phyloP scores from a whole-genome alignment of 1,140 invertebrate genomes.

The Eciton burchellii region DNA sequence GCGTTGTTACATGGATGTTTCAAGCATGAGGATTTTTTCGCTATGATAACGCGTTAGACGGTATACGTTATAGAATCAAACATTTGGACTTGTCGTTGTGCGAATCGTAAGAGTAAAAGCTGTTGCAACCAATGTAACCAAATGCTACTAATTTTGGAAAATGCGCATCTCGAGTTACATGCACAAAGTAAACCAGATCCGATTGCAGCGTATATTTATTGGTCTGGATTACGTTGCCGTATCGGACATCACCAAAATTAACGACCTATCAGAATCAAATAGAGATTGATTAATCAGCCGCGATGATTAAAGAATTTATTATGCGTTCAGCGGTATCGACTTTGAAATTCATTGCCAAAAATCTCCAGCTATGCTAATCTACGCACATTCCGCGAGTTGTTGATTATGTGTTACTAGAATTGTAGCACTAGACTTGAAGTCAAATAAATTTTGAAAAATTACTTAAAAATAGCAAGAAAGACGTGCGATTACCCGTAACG shows the following conservation, averaged over 20 bases:
- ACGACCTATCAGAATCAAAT: conserved; percentile 39
- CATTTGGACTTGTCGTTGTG: neutral
- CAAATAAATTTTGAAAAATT: too few species aligned
- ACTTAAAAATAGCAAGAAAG: too few species aligned
- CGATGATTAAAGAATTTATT: conserved; percentile 1
- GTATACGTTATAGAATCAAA: conserved; percentile 1
- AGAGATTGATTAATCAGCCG: conserved; percentile 24
- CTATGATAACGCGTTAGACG: neutral
- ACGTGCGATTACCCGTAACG: too few species aligned
- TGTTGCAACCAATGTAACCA: conserved; percentile 17
- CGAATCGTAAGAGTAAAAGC: neutral
- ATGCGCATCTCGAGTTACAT: conserved; percentile 40
- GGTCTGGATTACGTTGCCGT: neutral
- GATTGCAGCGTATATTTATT: conserved; percentile 43
- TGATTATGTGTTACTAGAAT: too few species aligned
- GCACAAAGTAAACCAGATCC: conserved; percentile 31
- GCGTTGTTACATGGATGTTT: conserved; percentile 6
- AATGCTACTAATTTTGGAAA: conserved; percentile 51
- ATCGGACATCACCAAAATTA: conserved; percentile 35
- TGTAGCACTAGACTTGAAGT: too few species aligned
- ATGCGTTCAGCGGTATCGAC: neutral
- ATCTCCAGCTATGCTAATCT: too few species aligned
- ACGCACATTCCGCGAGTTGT: too few species aligned
- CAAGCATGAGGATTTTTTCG: neutral
- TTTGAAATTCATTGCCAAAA: neutral